Base-by-base conservation (phyloP, 2,888 invertebrate genomes). In the Rotaria magnacalcarata region DNA sequence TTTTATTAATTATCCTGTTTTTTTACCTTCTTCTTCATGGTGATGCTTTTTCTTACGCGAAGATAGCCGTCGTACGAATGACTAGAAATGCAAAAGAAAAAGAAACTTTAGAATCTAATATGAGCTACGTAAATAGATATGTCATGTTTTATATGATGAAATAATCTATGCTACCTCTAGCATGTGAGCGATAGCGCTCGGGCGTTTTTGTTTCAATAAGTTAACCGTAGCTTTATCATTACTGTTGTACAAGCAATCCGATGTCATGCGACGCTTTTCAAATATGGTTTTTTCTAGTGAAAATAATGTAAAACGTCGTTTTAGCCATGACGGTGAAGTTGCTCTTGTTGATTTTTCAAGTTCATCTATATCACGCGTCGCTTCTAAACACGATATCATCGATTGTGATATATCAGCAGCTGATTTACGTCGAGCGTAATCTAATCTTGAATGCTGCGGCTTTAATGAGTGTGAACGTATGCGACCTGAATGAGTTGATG, bases 271-370 rank as follows among this genome's bases (percentile, higher is more conserved):
- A 47, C 24, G 43, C n/a, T 43, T 43, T 24, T 24, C 10, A 47
- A 24, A 1, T 5, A 14, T 80, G 24, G 80, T 4, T 14, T 14
- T 16, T 24, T 47, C 80, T 11, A 47, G 3, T 10, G n/a, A 7
- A 80, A 80, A 80, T 34, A 41, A 80, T 43, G 80, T 80, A 80
- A 80, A 43, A 80, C 80, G 80, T 47, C 47, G 80, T 43, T 47
- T 8, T 6, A 80, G n/a, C 80, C 80, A 80, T 80, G 47, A n/a
- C n/a, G 80, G n/a, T 80, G 19, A 41, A 0, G 14, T 0, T 16
- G 2, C 19, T 5, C 19, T 41, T 27, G 41, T 7, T 34, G 19
- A 19, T 19, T 34, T 16, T 41, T 41, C 67, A 34, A 67, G 1
- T 27, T 67, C 2, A 41, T 16, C 19, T 19, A 34, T 19, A 67